A percentile compares a stretch with the other conserved stretches of the same genome.
Conservation (phyloP, 2,113 vertebrate genomes). For the Urocynchramus pylzowi region DNA sequence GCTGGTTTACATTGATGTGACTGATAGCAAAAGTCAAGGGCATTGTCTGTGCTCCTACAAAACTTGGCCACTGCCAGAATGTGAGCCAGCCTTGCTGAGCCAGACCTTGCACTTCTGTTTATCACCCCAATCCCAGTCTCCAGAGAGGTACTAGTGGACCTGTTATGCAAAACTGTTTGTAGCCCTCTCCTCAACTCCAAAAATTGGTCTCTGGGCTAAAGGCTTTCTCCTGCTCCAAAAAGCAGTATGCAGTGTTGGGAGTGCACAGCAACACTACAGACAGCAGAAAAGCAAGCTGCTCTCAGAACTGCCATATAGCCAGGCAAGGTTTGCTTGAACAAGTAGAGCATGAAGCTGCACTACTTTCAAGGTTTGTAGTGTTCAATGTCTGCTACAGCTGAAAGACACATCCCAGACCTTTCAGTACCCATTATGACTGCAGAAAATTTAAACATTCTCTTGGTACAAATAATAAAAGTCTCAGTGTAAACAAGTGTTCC, state of each 20-base stretch:
- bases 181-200: neutral
- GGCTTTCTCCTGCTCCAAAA: neutral
- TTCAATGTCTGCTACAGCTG: neutral
- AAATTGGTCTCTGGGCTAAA: neutral
- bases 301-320: neutral
- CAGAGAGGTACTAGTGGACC: neutral
- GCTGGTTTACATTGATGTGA: neutral
- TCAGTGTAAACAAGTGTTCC: neutral
- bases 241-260: neutral
- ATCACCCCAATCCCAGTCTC: neutral
- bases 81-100: neutral
- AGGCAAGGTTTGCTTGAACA: constrained; percentile 4
- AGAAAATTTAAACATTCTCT: constrained; percentile 29
- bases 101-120: neutral
- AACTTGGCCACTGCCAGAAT: neutral
- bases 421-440: neutral
- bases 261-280: neutral
- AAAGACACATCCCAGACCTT: constrained; percentile 11
- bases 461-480: neutral
- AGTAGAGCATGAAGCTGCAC: neutral
- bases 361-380: neutral
- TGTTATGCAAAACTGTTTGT: neutral
- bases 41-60: neutral
- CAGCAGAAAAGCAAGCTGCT: constrained; percentile 33
- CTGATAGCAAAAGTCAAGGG: neutral